Evolutionary conservation across 1,140 invertebrate species (phyloP).

Genomic region (Calephelis nemesis): DNA sequence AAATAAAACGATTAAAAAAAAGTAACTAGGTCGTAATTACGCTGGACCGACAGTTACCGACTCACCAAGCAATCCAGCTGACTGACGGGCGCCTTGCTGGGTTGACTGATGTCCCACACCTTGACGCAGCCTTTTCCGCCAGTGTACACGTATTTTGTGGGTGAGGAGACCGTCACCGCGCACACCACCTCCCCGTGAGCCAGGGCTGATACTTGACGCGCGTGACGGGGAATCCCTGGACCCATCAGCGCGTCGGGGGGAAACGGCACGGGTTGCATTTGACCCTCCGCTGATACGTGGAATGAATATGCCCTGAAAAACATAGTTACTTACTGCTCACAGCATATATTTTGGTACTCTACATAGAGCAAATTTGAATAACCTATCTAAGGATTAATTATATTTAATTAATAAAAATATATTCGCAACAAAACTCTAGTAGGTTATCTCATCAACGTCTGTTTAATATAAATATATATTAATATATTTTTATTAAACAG

Average conservation of each 20-base stretch:
- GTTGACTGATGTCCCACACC: conserved; percentile 94
- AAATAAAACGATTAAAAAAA: conserved; percentile 1
- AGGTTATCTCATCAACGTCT: too few relatives aligned
- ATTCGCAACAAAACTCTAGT: too few relatives aligned
- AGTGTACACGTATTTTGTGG: conserved; percentile 98
- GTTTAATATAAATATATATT: too few relatives aligned
- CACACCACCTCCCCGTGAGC: conserved; percentile 96
- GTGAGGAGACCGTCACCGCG: conserved; percentile 95
- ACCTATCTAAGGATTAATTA: too few relatives aligned
- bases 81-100: conserved; percentile 86
- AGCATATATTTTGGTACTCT: too few relatives aligned
- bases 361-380: too few relatives aligned
- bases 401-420: too few relatives aligned
- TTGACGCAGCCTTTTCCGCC: conserved; percentile 99
- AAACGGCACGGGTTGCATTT: conserved; percentile 96
- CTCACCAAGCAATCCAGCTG: conserved; percentile 95
- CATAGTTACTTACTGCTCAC: neutral
- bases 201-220: conserved; percentile 94
- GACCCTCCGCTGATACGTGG: conserved; percentile 91
- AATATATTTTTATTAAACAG: too few relatives aligned
- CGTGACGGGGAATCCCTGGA: conserved; percentile 95
- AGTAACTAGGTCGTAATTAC: conserved; percentile 5
- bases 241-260: conserved; percentile 96
- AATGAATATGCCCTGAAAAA: conserved; percentile 92
- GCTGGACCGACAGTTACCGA: conserved; percentile 65